Evolutionary conservation across 2,888 invertebrate species (phyloP).

Genomic region (Emmelina monodactyla): DNA sequence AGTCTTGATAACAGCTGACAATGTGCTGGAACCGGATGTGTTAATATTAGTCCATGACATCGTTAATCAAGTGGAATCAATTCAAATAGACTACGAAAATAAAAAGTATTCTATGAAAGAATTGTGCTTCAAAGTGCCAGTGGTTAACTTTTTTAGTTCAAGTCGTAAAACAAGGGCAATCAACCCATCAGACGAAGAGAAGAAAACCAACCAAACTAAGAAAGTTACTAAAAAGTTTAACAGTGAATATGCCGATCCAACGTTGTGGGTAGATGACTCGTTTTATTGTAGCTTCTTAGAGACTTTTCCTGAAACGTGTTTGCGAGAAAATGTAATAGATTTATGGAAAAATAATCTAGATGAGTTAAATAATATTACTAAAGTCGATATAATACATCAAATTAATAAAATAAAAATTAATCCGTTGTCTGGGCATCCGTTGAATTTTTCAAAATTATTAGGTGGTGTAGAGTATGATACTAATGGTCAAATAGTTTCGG

Average conservation of each 20-base stretch:
- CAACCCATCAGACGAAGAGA: constrained; percentile 11
- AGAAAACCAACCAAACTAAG: too few species aligned
- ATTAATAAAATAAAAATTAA: constrained; percentile 69
- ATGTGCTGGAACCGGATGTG: constrained; percentile 70
- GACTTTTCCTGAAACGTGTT: constrained; percentile 68
- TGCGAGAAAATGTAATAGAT: constrained; percentile 72
- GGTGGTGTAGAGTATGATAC: constrained; percentile 67
- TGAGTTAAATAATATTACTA: constrained; percentile 59
- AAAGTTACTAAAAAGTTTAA: constrained; percentile 22
- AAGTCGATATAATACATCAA: constrained; percentile 67
- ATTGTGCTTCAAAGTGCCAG: constrained; percentile 52
- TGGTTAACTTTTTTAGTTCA: constrained; percentile 40
- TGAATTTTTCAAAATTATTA: constrained; percentile 69
- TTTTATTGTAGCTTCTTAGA: constrained; percentile 72
- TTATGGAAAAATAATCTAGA: constrained; percentile 71
- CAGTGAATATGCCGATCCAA: constrained; percentile 60
- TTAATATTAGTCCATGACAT: constrained; percentile 61
- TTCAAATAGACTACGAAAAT: constrained; percentile 31
- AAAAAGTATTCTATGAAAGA: constrained; percentile 30
- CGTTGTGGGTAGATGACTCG: constrained; percentile 60
- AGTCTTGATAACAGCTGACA: constrained; percentile 69
- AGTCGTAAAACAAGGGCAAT: constrained; percentile 24
- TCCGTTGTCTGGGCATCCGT: constrained; percentile 70
- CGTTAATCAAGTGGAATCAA: constrained; percentile 50
- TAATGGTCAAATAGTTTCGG: constrained; percentile 69